These are phyloP conservation scores for Meteorus sp. DNA, from an alignment of 1,140 invertebrate genomes.

Conservation along the genomic window DNA sequence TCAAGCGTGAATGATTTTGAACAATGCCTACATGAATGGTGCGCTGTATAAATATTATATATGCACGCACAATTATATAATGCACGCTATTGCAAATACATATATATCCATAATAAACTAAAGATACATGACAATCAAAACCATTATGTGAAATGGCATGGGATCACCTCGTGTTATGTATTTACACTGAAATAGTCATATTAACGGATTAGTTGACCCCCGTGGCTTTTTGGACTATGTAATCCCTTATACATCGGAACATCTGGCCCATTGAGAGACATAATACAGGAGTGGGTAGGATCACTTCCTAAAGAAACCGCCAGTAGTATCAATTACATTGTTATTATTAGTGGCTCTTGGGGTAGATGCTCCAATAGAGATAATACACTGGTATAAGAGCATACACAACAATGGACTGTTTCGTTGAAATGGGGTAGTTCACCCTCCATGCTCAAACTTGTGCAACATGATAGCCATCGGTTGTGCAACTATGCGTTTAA, in stretches of 20 bases:
- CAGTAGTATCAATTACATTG: constrained; percentile 58
- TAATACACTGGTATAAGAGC: constrained; percentile 57
- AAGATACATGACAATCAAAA: too few relatives aligned
- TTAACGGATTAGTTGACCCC: constrained; percentile 57
- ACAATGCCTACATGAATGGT: too few relatives aligned
- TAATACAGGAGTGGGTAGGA: constrained; percentile 30
- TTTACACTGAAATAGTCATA: constrained; percentile 30
- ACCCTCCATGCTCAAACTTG: constrained; percentile 22
- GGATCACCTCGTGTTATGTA: background rate
- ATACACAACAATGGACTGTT: constrained; percentile 39
- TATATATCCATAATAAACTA: too few relatives aligned
- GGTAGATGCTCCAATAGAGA: constrained; percentile 50
- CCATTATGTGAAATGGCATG: background rate
- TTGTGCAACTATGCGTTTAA: constrained; percentile 56
- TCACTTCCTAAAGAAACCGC: constrained; percentile 21
- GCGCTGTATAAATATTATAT: too few relatives aligned
- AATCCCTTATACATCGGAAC: constrained; percentile 43
- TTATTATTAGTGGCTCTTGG: constrained; percentile 46
- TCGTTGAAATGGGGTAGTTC: background rate
- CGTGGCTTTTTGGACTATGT: constrained; percentile 56
- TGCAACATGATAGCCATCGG: constrained; percentile 51
- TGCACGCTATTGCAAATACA: too few relatives aligned
- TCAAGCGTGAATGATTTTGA: too few relatives aligned
- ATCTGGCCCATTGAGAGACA: constrained; percentile 48
- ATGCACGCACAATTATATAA: too few relatives aligned